Evolutionary conservation across 2,113 vertebrate genomes (phyloP).

Genomic region (Hemiscyllium ocellatum): DNA sequence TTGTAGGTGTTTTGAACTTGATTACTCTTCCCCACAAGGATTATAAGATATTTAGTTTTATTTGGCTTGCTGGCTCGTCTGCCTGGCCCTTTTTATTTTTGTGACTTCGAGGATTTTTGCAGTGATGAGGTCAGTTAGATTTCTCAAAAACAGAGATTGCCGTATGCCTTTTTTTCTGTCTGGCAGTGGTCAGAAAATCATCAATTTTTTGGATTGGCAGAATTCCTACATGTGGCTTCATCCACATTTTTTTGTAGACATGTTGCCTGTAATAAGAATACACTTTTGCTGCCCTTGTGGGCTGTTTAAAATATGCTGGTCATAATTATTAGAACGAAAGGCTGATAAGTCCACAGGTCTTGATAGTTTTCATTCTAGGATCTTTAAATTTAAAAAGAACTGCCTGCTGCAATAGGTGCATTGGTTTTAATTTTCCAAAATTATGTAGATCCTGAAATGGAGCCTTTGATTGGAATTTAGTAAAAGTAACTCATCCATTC

Average conservation of each 20-base stretch:
- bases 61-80: neutral
- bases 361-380: too few species aligned
- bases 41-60: neutral
- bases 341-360: too few species aligned
- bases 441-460: too few species aligned
- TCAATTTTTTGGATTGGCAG: neutral
- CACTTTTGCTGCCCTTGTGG: neutral
- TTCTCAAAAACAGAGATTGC: neutral
- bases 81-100: neutral
- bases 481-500: too few species aligned
- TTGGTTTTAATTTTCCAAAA: too few species aligned
- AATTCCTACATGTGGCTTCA: neutral
- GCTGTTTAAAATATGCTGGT: neutral
- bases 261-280: neutral
- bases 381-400: too few species aligned
- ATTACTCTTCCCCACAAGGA: neutral
- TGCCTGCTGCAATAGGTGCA: too few species aligned
- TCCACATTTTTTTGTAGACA: neutral
- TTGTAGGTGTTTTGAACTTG: neutral
- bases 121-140: neutral
- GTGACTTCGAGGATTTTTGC: neutral
- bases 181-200: neutral
- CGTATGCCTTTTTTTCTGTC: neutral
- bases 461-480: too few species aligned
- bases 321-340: too few species aligned